A percentile compares a stretch with the other conserved stretches of the same genome.
These are phyloP conservation scores for Notothenia rossii DNA, from an alignment of 2,113 vertebrate genomes.

Conservation along the genomic window DNA sequence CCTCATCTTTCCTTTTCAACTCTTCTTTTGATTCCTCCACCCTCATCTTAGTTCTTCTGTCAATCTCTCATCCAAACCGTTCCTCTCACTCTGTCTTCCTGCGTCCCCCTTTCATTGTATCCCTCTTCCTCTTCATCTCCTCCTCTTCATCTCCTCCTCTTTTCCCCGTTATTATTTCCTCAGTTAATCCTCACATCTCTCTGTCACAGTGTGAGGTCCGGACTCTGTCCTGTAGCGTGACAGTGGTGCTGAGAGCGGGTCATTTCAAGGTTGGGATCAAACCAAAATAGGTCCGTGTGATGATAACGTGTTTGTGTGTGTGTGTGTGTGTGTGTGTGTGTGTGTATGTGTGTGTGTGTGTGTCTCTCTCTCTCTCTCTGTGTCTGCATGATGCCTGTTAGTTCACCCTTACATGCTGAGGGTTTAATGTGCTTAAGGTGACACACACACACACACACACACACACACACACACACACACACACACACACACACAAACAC, in stretches of 20 bases:
- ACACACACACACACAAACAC: conserved; percentile 36
- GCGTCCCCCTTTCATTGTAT: neutral
- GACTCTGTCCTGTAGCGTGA: conserved; percentile 41
- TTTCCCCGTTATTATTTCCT: neutral
- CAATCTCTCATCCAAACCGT: neutral
- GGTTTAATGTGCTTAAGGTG: conserved; percentile 60
- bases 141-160: conserved; percentile 4
- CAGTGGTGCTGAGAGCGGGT: conserved; percentile 41
- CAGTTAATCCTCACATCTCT: neutral
- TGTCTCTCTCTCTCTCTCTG: too few relatives aligned
- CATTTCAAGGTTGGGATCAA: conserved; percentile 61
- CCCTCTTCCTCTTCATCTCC: neutral
- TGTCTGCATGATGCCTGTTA: conserved; percentile 55
- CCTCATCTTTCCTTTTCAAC: neutral
- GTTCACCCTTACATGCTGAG: conserved; percentile 56
- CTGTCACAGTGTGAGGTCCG: conserved; percentile 35
- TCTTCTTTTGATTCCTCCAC: neutral
- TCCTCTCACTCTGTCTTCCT: neutral
- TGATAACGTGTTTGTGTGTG: conserved; percentile 42
- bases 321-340: conserved; percentile 20
- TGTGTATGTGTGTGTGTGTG: conserved; percentile 5
- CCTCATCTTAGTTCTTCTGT: neutral
- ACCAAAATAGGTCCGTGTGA: conserved; percentile 47
- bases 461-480: conserved; percentile 21
- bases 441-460: conserved; percentile 32